Conservation (phyloP, 2,888 invertebrate genomes). For the Brenthis hecate region DNA sequence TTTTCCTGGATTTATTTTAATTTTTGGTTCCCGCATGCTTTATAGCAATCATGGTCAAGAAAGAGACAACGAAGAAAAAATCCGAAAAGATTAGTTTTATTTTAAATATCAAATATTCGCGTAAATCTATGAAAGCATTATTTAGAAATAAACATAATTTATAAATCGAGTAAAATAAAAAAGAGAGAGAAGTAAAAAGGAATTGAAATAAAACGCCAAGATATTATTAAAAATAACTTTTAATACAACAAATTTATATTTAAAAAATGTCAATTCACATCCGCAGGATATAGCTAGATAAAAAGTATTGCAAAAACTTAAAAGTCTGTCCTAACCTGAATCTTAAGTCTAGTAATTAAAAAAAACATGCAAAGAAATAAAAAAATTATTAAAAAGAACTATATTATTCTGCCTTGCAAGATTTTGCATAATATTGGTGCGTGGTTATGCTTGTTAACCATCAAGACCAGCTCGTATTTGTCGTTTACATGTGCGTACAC, state of each 20-base stretch:
- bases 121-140: neutral
- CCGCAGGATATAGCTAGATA: conserved; percentile 2
- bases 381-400: conserved; percentile 27
- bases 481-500: conserved; percentile 65
- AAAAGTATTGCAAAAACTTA: conserved; percentile 31
- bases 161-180: too few relatives aligned
- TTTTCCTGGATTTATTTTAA: too few relatives aligned
- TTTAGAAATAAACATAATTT: too few relatives aligned
- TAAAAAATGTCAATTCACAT: conserved; percentile 26
- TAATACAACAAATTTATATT: conserved; percentile 27
- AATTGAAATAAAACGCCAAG: conserved; percentile 17
- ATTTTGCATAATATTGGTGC: conserved; percentile 63
- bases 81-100: too few relatives aligned
- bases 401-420: conserved; percentile 63
- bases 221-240: conserved; percentile 23
- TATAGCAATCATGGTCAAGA: too few relatives aligned
- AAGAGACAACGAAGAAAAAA: too few relatives aligned
- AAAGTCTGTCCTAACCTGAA: conserved; percentile 27
- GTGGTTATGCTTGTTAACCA: conserved; percentile 60
- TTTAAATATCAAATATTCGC: neutral
- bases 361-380: conserved; percentile 16
- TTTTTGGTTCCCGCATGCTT: too few relatives aligned
- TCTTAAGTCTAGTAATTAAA: conserved; percentile 15
- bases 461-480: conserved; percentile 59
- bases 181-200: neutral